Evolutionary conservation across 1,140 invertebrate species (phyloP), one percentile per base, ranked within the genome.

Genomic region (Drosophila cardini): DNA sequence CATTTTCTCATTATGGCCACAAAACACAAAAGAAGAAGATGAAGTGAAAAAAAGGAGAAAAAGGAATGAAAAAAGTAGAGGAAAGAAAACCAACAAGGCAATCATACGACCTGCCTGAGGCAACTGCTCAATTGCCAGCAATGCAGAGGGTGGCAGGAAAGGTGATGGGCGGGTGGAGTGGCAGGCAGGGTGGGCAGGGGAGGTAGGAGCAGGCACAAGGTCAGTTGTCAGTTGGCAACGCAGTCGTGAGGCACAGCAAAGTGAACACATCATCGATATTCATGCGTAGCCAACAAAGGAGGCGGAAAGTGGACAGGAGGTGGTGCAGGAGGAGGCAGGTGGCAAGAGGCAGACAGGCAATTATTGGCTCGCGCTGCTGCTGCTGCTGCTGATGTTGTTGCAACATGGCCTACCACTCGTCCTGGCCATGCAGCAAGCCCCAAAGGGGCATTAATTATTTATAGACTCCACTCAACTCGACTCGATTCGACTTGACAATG

Each of bases 361-460:
- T 38, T 55, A 55, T 55, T 55, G 52, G 45, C 60, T 36, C 15
- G 30, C 56, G 38, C n/a, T 11, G 32, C 10, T 53, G 55, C 55
- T 56, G 9, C 0, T 56, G 52, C 32, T n/a, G n/a, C n/a, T n/a
- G n/a, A n/a, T 40, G 53, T 56, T 13, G 48, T 61, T 61, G 32
- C 42, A 46, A 46, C 45, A 30, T 26, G 18, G 46, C 32, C 53
- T 64, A 48, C 57, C 60, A 55, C 42, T 34, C 58, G 15, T 10
- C 32, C 16, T 36, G n/a, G 6, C 6, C 48, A 34, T 10, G 30
- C 18, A 16, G 60, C 43, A 45, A 21, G 55, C 50, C 72, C 58
- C 21, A 26, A 40, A 43, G 61, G 71, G 61, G 64, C 82, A 85
- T 87, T 79, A 87, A 86, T 86, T 86, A 82, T 86, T 87, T 87